Percentiles rank a stretch among this genome's conserved stretches.
These are phyloP conservation scores for Zoanthus solanderi DNA, from an alignment of 92 coral and sea anemone species.

Conservation along the genomic window DNA sequence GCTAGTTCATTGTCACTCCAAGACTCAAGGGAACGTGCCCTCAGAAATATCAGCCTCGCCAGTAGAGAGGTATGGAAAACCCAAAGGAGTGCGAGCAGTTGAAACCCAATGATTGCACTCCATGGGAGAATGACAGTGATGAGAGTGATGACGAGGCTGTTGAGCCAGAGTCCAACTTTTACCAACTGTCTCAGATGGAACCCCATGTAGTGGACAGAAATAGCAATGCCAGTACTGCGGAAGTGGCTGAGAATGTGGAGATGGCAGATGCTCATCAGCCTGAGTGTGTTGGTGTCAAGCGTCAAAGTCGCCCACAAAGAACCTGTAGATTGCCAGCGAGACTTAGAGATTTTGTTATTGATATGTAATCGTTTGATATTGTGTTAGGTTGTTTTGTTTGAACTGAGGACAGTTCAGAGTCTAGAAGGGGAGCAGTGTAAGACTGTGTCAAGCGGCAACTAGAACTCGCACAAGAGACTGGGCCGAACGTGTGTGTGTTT, in stretches of 20 bases:
- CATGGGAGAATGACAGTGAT: slow-evolving; percentile 1
- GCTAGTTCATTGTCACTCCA: background rate
- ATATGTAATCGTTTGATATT: background rate
- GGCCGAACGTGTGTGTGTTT: too few species aligned
- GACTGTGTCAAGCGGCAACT: too few species aligned
- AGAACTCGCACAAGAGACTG: too few species aligned
- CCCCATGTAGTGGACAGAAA: slow-evolving; percentile 3
- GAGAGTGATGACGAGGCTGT: background rate
- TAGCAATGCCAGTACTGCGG: background rate
- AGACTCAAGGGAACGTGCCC: background rate
- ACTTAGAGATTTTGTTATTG: slow-evolving; percentile 27
- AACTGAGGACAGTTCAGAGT: slow-evolving; percentile 20
- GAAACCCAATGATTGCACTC: background rate
- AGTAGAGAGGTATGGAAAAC: background rate
- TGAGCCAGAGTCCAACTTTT: background rate
- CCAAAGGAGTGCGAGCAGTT: background rate
- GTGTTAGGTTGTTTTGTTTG: background rate
- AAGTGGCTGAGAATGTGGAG: background rate
- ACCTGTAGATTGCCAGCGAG: background rate
- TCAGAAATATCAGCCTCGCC: background rate
- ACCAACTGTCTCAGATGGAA: background rate
- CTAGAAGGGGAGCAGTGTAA: background rate
- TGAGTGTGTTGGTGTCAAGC: background rate
- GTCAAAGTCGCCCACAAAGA: background rate
- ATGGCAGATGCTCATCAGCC: slow-evolving; percentile 4